These are phyloP conservation scores for Musca domestica DNA, from an alignment of 1,140 invertebrate species.

Conservation along the genomic window DNA sequence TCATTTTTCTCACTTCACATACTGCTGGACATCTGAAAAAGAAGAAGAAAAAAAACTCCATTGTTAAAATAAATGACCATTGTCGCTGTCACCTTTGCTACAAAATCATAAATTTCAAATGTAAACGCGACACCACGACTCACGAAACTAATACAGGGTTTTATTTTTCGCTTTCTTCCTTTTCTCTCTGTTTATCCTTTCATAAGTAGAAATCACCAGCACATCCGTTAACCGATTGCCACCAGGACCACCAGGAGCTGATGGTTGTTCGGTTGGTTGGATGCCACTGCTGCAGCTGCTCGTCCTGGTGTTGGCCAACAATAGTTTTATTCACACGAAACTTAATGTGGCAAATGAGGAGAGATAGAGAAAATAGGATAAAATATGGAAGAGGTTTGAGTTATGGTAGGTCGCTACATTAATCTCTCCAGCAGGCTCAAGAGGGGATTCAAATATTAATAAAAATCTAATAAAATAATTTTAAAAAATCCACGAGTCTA, in stretches of 20 bases:
- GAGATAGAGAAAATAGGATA: no score
- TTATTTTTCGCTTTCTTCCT: constrained; percentile 3
- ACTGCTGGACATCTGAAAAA: no score
- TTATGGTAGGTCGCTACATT: no score
- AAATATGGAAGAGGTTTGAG: no score
- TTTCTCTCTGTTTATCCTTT: not conserved
- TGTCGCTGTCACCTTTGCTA: constrained; percentile 23
- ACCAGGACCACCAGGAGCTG: not conserved
- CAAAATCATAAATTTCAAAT: constrained; percentile 30
- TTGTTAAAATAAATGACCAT: constrained; percentile 24
- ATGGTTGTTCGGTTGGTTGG: no score
- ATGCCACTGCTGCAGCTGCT: no score
- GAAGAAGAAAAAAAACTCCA: no score
- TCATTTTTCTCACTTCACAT: no score
- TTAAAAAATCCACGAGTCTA: no score
- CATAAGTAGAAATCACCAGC: constrained; percentile 21
- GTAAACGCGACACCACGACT: constrained; percentile 8
- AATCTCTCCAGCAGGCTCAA: no score
- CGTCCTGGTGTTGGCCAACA: constrained; percentile 1
- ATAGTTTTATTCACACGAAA: constrained; percentile 18
- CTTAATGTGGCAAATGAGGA: not conserved
- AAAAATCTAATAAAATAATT: no score
- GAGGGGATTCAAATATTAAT: no score
- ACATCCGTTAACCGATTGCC: constrained; percentile 8
- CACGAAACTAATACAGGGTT: not conserved